phyloP scores from a whole-genome alignment of 2,888 invertebrate genomes.

The Acleris literana region DNA sequence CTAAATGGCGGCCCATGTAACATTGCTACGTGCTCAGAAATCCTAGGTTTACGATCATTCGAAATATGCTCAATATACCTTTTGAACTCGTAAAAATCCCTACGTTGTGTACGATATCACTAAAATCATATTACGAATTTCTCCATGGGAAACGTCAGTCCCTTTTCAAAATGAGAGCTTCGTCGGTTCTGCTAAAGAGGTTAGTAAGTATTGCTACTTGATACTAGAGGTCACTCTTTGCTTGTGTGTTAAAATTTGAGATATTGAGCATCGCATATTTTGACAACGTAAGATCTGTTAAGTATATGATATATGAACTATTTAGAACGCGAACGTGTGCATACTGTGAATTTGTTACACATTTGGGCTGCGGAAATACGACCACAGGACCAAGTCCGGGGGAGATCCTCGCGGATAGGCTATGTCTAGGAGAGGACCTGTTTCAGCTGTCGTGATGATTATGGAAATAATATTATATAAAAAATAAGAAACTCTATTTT shows the following conservation, averaged over 20 bases:
- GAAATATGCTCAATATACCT: conserved; percentile 23
- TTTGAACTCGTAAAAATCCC: conserved; percentile 22
- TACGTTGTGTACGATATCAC: conserved; percentile 20
- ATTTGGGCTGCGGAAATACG: too few species aligned
- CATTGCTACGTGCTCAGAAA: conserved; percentile 20
- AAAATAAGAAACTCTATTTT: too few species aligned
- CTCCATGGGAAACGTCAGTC: conserved; percentile 6
- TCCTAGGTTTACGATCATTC: conserved; percentile 16
- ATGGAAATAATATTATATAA: too few species aligned
- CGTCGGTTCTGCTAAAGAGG: neutral
- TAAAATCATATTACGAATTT: conserved; percentile 11
- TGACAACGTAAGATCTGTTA: too few species aligned
- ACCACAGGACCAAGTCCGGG: too few species aligned
- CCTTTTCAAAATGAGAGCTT: conserved; percentile 18
- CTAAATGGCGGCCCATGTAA: neutral
- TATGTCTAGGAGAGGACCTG: too few species aligned
- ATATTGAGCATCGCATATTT: neutral
- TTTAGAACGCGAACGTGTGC: too few species aligned
- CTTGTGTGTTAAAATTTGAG: neutral
- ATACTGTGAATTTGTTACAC: neutral
- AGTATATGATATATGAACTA: too few species aligned
- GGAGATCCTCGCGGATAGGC: too few species aligned
- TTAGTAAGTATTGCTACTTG: neutral
- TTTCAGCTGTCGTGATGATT: too few species aligned
- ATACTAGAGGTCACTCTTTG: neutral